Evolutionary conservation across 2,888 invertebrate species (phyloP).

Genomic region (Eucera pruinosa): DNA sequence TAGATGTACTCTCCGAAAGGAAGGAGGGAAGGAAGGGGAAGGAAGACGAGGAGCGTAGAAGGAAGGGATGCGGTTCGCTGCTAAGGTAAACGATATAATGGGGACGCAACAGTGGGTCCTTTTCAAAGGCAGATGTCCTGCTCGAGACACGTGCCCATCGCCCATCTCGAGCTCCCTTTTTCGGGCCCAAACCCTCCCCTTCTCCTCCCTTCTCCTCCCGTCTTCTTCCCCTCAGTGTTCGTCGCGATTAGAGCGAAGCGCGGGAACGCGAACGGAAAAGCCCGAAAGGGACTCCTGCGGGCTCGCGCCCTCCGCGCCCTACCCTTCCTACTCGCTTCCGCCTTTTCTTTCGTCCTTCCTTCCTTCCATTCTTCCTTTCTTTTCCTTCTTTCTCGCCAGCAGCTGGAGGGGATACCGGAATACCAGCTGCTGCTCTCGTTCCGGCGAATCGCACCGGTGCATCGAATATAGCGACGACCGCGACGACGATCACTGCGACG

Average conservation of each 20-base stretch:
- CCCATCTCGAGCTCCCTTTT: constrained; percentile 62
- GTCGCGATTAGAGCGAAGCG: constrained; percentile 46
- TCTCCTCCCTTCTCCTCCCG: constrained; percentile 15
- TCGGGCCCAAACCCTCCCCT: constrained; percentile 21
- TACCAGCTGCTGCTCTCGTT: constrained; percentile 66
- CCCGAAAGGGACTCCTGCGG: constrained; percentile 44
- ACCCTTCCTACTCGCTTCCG: constrained; percentile 37
- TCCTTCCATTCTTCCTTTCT: constrained; percentile 38
- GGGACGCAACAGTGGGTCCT: constrained; percentile 79
- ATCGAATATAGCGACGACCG: constrained; percentile 13
- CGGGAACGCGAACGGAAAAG: constrained; percentile 66
- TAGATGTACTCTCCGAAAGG: constrained; percentile 57
- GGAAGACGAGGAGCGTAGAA: constrained; percentile 41
- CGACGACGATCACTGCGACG: constrained; percentile 2
- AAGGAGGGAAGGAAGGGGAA: constrained; percentile 25
- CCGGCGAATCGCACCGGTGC: constrained; percentile 55
- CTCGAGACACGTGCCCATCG: constrained; percentile 76
- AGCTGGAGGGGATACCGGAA: constrained; percentile 23
- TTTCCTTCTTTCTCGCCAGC: constrained; percentile 32
- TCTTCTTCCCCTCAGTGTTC: constrained; percentile 37
- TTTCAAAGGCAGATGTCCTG: constrained; percentile 78
- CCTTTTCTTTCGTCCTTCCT: constrained; percentile 42
- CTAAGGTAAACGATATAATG: constrained; percentile 77
- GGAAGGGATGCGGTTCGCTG: constrained; percentile 55
- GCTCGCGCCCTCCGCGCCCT: constrained; percentile 44